Evolutionary conservation across 53 echinoderm and acorn worm genomes (phyloP), one percentile per base, ranked within the genome.

Genomic region (Holothuria leucospilota): DNA sequence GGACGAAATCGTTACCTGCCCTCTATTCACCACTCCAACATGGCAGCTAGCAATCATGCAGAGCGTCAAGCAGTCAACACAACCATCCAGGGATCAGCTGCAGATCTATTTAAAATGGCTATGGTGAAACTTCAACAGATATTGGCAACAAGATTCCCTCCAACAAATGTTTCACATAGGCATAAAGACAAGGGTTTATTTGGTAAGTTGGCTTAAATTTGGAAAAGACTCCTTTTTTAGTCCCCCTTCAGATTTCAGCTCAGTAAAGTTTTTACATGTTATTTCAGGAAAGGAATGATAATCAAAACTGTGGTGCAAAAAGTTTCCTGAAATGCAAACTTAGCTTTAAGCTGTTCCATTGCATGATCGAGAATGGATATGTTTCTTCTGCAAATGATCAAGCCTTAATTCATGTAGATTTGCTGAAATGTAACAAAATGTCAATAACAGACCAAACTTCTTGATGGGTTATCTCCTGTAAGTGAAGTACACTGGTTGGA

Each of bases 61-160:
- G 99, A 99, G 78, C 89, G 99, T 23, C 99, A 99, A 77, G 99
- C 99, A 10, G 94, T 99, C 70, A 99, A 99, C 70, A 99, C 99
- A 65, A 99, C 94, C 52, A 88, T 99, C 34, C 99, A 99, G 89
- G 99, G 99, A 40, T 99, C 99, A 21, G 99, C 99, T 7, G 99
- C 99, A 68, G 99, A 99, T 73, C 90, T 99, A 62, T 94, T 99
- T 51, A 99, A 99, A 86, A 89, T 77, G 4, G 99, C 99, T 20
- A 99, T 99, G 99, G 88, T 95, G 77, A 93, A 72, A 42, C 93
- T 99, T 71, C 95, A 99, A 61, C 81, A 53, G n/a, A 51, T 90
- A 61, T 82, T 99, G 25, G 78, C 85, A 3, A 88, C 78, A 41
- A 92, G 86, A 63, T 99, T 90, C 80, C 99, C 95, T 9, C 72